Percentiles rank a stretch among this genome's conserved stretches.
phyloP scores from a whole-genome alignment of 2,797 vertebrate species.

The Jordanella pulchra region DNA sequence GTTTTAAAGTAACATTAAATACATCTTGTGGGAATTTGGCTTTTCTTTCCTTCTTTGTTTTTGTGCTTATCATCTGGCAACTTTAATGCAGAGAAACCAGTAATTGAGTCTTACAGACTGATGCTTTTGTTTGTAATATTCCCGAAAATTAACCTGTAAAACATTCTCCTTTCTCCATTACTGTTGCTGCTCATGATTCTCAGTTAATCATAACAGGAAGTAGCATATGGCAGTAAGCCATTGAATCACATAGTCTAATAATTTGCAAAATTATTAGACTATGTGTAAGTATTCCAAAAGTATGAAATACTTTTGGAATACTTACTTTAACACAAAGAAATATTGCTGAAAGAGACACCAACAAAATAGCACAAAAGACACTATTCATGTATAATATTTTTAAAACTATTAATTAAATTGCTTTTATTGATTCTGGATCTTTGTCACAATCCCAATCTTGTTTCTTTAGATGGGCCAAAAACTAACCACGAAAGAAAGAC shows the following conservation, averaged over 20 bases:
- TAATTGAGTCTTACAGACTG: background rate
- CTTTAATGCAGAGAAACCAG: background rate
- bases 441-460: background rate
- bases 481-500: background rate
- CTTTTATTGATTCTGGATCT: background rate
- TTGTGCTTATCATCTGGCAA: background rate
- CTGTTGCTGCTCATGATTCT: too few relatives aligned
- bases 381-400: background rate
- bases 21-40: constrained; percentile 1
- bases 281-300: too few relatives aligned
- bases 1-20: constrained; percentile 32
- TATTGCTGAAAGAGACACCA: background rate
- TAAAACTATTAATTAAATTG: background rate
- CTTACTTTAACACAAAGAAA: background rate
- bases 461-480: background rate
- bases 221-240: background rate
- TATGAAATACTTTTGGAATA: background rate
- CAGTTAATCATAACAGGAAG: too few relatives aligned
- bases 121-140: too few relatives aligned
- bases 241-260: background rate
- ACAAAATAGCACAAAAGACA: background rate
- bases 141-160: too few relatives aligned
- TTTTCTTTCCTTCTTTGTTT: constrained; percentile 14
- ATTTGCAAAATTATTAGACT: background rate
- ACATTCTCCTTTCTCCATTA: too few relatives aligned